Evolutionary conservation across 64 coral and sea anemone species (phyloP).

Genomic region (Montipora sp.): DNA sequence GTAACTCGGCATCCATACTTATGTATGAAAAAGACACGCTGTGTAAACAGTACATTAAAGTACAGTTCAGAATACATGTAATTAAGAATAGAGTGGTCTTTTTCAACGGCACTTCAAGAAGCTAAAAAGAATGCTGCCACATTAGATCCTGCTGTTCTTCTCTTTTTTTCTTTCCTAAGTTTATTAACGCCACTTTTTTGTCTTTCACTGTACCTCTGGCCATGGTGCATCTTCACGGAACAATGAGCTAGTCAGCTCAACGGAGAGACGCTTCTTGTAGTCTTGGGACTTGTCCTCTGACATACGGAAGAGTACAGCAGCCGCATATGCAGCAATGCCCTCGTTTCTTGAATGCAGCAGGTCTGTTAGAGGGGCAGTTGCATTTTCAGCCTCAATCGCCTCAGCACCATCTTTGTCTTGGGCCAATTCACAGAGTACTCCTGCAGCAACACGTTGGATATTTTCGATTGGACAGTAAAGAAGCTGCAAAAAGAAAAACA

Average conservation of each 20-base stretch:
- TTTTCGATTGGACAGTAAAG: conserved; percentile 92
- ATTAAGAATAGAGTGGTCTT: no score
- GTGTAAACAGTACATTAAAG: no score
- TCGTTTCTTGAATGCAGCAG: conserved; percentile 95
- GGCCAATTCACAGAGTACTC: conserved; percentile 92
- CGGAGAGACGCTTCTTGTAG: conserved; percentile 97
- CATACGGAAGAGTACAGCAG: conserved; percentile 96
- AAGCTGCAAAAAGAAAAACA: conserved; percentile 52
- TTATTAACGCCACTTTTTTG: no score
- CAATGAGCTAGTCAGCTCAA: conserved; percentile 95
- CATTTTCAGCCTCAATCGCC: conserved; percentile 90
- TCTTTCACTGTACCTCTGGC: conserved; percentile 67
- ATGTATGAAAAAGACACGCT: no score
- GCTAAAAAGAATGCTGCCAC: no score
- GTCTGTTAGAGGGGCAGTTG: conserved; percentile 83
- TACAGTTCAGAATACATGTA: no score
- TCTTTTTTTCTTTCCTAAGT: no score
- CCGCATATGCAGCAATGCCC: conserved; percentile 95
- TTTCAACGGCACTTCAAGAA: no score
- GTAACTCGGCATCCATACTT: no score
- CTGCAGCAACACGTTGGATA: conserved; percentile 95
- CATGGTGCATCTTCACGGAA: conserved; percentile 96
- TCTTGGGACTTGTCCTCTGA: conserved; percentile 98
- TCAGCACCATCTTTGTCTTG: conserved; percentile 98
- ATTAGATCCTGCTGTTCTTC: no score